Conservation (phyloP, 2,113 vertebrate genomes). For the Ammospiza nelsoni region DNA sequence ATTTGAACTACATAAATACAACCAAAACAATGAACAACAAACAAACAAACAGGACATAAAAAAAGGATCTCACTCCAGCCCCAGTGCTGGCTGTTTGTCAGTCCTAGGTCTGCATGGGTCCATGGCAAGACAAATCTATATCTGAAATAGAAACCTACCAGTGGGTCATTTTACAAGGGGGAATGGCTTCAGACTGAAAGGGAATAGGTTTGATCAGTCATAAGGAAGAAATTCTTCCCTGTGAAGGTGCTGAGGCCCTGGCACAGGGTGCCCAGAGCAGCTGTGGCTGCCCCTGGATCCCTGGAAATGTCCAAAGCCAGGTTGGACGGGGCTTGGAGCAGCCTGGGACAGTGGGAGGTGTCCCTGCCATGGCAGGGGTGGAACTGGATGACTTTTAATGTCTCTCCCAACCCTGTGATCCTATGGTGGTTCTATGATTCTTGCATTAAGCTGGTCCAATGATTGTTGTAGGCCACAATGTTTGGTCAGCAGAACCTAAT, state of each 20-base stretch:
- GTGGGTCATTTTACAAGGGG: neutral
- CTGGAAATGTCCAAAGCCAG: neutral
- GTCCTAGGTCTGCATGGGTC: neutral
- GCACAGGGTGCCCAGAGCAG: neutral
- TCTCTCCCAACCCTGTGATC: neutral
- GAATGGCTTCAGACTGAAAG: neutral
- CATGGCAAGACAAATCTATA: neutral
- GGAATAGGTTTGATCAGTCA: neutral
- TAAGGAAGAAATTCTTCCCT: neutral
- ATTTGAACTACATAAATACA: neutral
- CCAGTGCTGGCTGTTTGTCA: neutral
- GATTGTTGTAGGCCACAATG: neutral
- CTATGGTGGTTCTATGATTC: neutral
- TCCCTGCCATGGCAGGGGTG: neutral
- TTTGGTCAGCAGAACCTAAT: neutral
- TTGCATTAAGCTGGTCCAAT: neutral
- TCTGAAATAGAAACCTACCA: neutral
- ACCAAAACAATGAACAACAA: neutral
- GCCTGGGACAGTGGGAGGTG: rapidly evolving
- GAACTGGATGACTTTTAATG: neutral
- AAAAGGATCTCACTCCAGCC: neutral
- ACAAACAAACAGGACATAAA: neutral
- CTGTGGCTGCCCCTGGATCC: neutral
- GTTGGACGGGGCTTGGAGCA: rapidly evolving
- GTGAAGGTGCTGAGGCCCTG: rapidly evolving